Conservation (phyloP, 2,888 invertebrate genomes). For the Pristionchus entomophagus region DNA sequence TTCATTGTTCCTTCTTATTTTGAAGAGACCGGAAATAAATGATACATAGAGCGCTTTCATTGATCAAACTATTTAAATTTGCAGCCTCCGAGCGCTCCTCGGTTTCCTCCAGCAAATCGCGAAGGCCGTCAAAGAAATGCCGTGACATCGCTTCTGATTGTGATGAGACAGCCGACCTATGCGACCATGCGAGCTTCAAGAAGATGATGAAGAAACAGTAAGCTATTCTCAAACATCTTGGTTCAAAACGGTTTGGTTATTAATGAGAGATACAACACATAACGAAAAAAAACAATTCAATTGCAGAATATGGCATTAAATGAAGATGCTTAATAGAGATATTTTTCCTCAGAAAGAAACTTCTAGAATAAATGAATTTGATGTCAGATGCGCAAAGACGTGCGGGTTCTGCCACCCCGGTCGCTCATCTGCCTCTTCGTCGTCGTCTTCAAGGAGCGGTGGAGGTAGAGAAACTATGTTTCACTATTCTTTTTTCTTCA, state of each 20-base stretch:
- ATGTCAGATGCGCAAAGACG: constrained; percentile 44
- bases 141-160: constrained; percentile 41
- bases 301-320: not conserved
- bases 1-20: too few species aligned
- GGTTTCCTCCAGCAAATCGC: not conserved
- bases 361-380: too few species aligned
- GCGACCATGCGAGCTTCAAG: constrained; percentile 47
- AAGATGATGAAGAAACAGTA: constrained; percentile 49
- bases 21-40: too few species aligned
- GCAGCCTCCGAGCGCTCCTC: not conserved
- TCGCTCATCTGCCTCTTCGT: not conserved
- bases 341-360: too few species aligned
- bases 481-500: too few species aligned
- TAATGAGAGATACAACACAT: too few species aligned
- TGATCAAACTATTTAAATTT: too few species aligned
- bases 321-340: too few species aligned
- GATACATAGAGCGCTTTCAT: too few species aligned
- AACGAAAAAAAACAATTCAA: not conserved
- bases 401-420: constrained; percentile 34
- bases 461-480: not conserved
- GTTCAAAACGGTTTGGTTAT: too few species aligned
- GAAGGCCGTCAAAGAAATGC: constrained; percentile 24
- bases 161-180: constrained; percentile 47
- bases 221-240: not conserved
- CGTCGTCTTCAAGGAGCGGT: not conserved